Evolutionary conservation across 2,888 invertebrate genomes (phyloP), one percentile per base, ranked within the genome.

Genomic region (Agriopis leucophaearia): DNA sequence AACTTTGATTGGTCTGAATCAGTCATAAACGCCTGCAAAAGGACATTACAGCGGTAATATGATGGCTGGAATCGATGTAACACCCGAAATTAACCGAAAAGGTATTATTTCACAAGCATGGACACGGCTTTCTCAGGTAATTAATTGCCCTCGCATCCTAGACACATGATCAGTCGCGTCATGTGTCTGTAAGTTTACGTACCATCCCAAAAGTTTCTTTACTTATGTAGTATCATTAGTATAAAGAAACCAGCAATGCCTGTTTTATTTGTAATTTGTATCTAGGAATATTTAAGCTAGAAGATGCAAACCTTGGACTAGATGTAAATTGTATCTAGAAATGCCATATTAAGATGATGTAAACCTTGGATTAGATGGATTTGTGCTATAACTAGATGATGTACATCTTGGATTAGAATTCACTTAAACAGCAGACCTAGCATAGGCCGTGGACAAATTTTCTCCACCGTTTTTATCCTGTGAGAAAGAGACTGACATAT

Each of bases 1-100:
- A 66, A 62, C 50, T 56, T 69, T 71, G 62, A 54, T 70, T 60
- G 56, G 44, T 35, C 47, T 44, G 55, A 55, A 58, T 27, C 60
- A 65, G 42, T 63, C 45, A 15, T n/a, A 60, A 48, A 52, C 62
- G 64, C 57, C 56, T 67, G 54, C 55, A 72, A 80, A 79, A 70
- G 74, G 78, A 77, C 36, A 1, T 80, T 75, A 51, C 51, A 54
- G 76, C 73, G 73, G 73, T 78, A 90, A 81, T 87, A 95, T 95
- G 95, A 96, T 95, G 95, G 96, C 96, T 94, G 96, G 96, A 90
- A 96, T 96, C 86, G 96, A 96, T 94, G 92, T 96, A 86, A 88
- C 94, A 74, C 89, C 94, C 83, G 94, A 96, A 83, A 86, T 88
- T 79, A 88, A 89, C 78, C 95, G 95, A 87, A 95, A 94, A 91